Evolutionary conservation across 2,113 vertebrate genomes (phyloP), one percentile per base, ranked within the genome.

Genomic region (Dissostichus mawsoni): DNA sequence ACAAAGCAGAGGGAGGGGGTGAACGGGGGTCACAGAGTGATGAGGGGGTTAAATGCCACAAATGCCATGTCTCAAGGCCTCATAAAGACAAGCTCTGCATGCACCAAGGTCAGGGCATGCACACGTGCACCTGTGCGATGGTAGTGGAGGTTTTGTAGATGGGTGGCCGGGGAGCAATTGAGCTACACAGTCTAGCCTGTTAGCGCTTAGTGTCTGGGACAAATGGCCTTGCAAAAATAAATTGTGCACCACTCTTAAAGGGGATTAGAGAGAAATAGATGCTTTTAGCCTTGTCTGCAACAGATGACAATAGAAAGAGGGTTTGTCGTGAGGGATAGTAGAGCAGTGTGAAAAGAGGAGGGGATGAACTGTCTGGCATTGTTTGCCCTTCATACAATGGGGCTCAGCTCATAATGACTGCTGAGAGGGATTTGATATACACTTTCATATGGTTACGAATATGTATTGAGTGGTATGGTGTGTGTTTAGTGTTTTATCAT

Each of bases 31-130:
- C 86, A 89, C 74, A 59, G 77, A 92, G 84, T 91, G 90, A 93
- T 90, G 90, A 89, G 74, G 83, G 91, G 90, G 92, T 94, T 92
- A 93, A 93, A 92, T 91, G 89, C 91, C 91, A 93, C 91, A 92
- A 87, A 91, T 92, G 93, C 91, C 92, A 90, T 91, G 93, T 92
- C 91, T 90, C 88, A 84, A 89, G 87, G 84, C 91, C 90, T 91
- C 92, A 90, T 94, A 87, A 89, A 91, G 90, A 91, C 87, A 92
- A 90, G 89, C 87, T 89, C 90, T 88, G 85, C 83, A 81, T 86
- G 89, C 91, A 85, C 90, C 89, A 93, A 94, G 93, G 94, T 95
- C 92, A 95, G 84, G 89, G 78, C 76, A 80, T 76, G 82, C 79
- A 81, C 82, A 84, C 81, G 53, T 83, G 87, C 93, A 95, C 93